A percentile compares a stretch with the other conserved stretches of the same genome.
phyloP scores from a whole-genome alignment of 2,113 vertebrate species.

The Microtus ochrogaster region DNA sequence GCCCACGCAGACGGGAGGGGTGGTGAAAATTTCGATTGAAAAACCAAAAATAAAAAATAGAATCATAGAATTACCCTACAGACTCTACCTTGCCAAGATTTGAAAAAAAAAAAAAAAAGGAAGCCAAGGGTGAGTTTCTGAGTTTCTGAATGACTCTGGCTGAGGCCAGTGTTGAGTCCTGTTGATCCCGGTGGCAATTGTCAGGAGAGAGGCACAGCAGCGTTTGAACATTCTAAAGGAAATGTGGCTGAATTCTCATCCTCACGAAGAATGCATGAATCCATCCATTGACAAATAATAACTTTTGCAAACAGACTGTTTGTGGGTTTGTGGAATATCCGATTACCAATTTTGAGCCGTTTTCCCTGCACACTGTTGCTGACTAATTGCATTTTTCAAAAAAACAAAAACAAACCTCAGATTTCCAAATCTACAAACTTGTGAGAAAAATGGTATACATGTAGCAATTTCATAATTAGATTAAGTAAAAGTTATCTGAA shows the following conservation, averaged over 20 bases:
- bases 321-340: constrained; percentile 40
- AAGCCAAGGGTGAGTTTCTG: not conserved
- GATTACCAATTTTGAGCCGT: constrained; percentile 25
- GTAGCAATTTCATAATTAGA: not conserved
- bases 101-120: not conserved
- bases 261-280: constrained; percentile 26
- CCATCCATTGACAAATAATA: constrained; percentile 69
- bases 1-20: constrained; percentile 7
- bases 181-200: not conserved
- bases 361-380: not conserved
- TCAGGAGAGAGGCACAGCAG: not conserved
- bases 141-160: not conserved
- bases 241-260: not conserved
- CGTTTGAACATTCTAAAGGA: constrained; percentile 65
- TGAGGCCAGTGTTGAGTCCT: not conserved
- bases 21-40: not conserved
- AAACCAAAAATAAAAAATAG: not conserved
- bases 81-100: not conserved
- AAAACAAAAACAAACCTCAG: not conserved
- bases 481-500: constrained; percentile 14
- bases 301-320: constrained; percentile 65
- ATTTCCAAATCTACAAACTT: constrained; percentile 31
- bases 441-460: not conserved
- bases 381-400: not conserved
- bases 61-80: not conserved